phyloP scores from a whole-genome alignment of 1,140 invertebrate genomes.

The Drosophila tropicalis region DNA sequence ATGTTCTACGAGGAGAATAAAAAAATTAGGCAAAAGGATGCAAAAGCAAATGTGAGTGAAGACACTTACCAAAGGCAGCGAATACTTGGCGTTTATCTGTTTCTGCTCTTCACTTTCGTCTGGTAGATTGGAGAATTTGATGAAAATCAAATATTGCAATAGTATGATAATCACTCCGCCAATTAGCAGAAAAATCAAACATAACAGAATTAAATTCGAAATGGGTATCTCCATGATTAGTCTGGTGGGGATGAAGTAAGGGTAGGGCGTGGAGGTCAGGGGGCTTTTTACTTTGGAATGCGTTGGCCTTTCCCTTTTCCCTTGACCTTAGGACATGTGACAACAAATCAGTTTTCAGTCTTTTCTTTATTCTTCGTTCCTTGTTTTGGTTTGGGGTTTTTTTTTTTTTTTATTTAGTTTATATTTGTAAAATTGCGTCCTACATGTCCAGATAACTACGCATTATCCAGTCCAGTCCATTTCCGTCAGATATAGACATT shows the following conservation, averaged over 20 bases:
- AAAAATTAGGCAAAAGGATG: background rate
- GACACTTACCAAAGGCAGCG: constrained; percentile 82
- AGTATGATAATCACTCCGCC: constrained; percentile 84
- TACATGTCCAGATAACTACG: constrained; percentile 5
- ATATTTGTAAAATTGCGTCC: background rate
- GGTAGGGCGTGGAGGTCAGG: background rate
- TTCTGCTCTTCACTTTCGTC: constrained; percentile 82
- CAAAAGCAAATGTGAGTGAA: background rate
- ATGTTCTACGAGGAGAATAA: constrained; percentile 53
- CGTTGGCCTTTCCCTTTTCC: background rate
- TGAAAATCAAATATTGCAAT: constrained; percentile 84
- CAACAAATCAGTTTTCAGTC: background rate
- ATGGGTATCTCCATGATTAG: constrained; percentile 80
- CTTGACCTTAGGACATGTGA: constrained; percentile 4
- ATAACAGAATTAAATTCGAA: constrained; percentile 78
- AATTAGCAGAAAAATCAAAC: constrained; percentile 82
- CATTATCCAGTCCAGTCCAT: background rate
- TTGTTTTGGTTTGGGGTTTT: background rate
- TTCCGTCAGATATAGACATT: background rate
- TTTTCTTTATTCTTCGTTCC: background rate
- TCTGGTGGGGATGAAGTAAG: background rate
- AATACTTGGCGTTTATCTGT: constrained; percentile 83
- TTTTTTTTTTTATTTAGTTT: background rate
- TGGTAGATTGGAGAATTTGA: constrained; percentile 84
- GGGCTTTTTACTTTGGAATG: background rate